Percentiles rank a stretch among this genome's conserved stretches.
Evolutionary conservation across 2,113 vertebrate genomes (phyloP).

Genomic region (Spea bombifrons): DNA sequence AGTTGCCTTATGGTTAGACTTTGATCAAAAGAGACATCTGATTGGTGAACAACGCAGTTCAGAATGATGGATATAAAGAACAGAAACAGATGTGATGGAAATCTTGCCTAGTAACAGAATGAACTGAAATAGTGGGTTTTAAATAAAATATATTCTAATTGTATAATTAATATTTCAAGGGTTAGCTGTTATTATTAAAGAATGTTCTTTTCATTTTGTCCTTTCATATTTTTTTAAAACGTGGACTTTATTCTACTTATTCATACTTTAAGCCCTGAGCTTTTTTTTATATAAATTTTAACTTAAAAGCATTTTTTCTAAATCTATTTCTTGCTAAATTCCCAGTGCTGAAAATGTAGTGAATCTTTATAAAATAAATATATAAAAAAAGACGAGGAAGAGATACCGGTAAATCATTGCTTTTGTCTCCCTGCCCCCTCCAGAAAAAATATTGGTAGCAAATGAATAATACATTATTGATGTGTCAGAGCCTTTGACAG

Average conservation of each 20-base stretch:
- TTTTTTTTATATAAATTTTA: background rate
- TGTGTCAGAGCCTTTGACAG: too few species aligned
- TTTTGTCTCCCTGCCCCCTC: too few species aligned
- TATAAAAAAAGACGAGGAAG: too few species aligned
- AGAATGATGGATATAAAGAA: too few species aligned
- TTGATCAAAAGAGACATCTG: too few species aligned
- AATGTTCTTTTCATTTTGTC: background rate
- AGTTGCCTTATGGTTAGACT: too few species aligned
- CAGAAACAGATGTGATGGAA: background rate
- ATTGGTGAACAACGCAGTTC: too few species aligned
- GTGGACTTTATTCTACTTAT: background rate
- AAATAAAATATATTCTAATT: background rate
- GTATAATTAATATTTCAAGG: background rate
- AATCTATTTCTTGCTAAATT: background rate
- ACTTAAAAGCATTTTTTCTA: background rate
- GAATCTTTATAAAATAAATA: background rate
- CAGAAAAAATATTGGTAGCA: too few species aligned
- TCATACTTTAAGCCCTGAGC: background rate
- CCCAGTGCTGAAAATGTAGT: background rate
- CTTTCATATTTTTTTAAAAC: background rate
- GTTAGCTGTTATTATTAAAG: background rate
- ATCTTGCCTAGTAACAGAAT: background rate
- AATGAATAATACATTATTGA: too few species aligned
- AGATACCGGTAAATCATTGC: too few species aligned
- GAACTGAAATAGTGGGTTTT: background rate